Evolutionary conservation across 1,140 invertebrate genomes (phyloP), one percentile per base, ranked within the genome.

Genomic region (Heliconius eleuchia): DNA sequence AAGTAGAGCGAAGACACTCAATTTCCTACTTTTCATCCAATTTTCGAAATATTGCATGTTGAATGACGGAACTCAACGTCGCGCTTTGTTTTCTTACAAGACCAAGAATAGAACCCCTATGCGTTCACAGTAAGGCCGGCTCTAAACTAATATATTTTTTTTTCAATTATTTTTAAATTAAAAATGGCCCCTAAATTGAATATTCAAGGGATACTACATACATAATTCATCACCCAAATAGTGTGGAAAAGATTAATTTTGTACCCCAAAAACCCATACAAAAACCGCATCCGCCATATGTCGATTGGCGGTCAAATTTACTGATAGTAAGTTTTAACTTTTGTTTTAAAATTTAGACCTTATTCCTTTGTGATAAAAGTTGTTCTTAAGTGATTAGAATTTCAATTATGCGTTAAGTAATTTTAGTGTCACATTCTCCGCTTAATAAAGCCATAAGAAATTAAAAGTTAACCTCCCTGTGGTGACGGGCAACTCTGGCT

Each of bases 281-380:
- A 86, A 86, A 84, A 79, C 80, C 78, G 82, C 80, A 81, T 85
- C 83, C 85, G 85, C 85, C 85, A 86, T 85, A 86, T 86, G 83
- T 42, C 23, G 72, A 71, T 39, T 74, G 42, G 60, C 42, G 52
- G 71, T 71, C 71, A 71, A 71, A 39, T 71, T 13, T 27, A 23
- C 60, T 9, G 60, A 11, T 60, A 27, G n/a, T 27, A n/a, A n/a
- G n/a, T 23, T n/a, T 9, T 23, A 23, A 16, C 2, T n/a, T 30
- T 66, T 66, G 2, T 27, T 2, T 66, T 27, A 27, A 1, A 66
- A 66, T 27, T 30, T 66, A 30, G n/a, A 16, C 60, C 30, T 30
- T 66, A 27, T 66, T 16, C 0, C 3, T 11, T 66, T 66, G 9
- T 4, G 27, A 30, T 9, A 66, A 30, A 11, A 27, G 9, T 5